These are phyloP conservation scores for Eudorcas thomsonii DNA, from an alignment of 2,113 vertebrate species.

Conservation along the genomic window DNA sequence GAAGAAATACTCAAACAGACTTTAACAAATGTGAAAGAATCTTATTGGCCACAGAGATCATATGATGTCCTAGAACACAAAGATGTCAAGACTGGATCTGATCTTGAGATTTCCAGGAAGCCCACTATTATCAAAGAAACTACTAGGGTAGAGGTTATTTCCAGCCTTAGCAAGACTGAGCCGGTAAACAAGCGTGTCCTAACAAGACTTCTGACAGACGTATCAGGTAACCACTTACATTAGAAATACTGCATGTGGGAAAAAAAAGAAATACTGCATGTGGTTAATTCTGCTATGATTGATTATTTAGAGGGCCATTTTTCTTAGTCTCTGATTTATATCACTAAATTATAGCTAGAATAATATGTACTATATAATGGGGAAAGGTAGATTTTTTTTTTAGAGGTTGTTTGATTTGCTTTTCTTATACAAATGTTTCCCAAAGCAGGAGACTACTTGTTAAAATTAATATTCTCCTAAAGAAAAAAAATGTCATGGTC, in stretches of 20 bases:
- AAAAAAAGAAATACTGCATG: conserved; percentile 54
- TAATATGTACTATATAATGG: background rate
- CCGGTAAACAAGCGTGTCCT: conserved; percentile 82
- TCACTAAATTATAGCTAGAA: background rate
- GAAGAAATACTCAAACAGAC: background rate
- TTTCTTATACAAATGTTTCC: conserved; percentile 29
- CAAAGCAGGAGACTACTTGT: background rate
- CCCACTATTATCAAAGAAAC: conserved; percentile 21
- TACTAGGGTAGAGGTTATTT: conserved; percentile 20
- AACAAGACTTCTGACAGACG: conserved; percentile 86
- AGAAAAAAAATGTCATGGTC: background rate
- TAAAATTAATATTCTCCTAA: conserved; percentile 4
- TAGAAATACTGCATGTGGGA: conserved; percentile 50
- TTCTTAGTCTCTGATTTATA: background rate
- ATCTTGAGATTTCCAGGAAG: conserved; percentile 13
- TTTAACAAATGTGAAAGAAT: background rate
- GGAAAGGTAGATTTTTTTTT: background rate
- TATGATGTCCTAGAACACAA: background rate
- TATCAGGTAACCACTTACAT: conserved; percentile 85
- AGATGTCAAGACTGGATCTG: conserved; percentile 31
- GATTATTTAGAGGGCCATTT: background rate
- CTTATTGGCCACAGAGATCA: conserved; percentile 34
- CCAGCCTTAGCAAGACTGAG: conserved; percentile 61
- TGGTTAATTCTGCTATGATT: conserved; percentile 17
- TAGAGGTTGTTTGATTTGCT: background rate